Conservation (phyloP, 92 coral and sea anemone genomes). For the Epizoanthus scotinus region DNA sequence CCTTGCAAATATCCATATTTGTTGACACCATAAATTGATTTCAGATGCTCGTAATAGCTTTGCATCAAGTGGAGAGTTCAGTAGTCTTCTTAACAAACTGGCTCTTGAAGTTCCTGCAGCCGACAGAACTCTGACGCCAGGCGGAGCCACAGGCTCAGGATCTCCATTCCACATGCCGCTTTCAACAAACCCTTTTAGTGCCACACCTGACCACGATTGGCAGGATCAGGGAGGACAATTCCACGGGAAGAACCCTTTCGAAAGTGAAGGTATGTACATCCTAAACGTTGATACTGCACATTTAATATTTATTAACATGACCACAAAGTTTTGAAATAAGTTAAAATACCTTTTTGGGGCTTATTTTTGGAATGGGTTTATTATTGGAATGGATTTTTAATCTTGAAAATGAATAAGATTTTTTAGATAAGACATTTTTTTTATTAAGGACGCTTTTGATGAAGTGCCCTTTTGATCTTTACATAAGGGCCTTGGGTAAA, state of each 20-base stretch:
- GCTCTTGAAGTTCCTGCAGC: slow-evolving; percentile 42
- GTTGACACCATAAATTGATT: background rate
- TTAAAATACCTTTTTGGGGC: too few species aligned
- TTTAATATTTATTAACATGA: background rate
- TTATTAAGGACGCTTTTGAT: too few species aligned
- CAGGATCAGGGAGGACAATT: slow-evolving; percentile 1
- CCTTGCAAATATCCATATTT: background rate
- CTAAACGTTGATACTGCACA: background rate
- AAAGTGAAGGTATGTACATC: slow-evolving; percentile 49
- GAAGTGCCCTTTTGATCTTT: too few species aligned
- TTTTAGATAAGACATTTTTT: too few species aligned
- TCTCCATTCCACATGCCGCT: slow-evolving; percentile 1
- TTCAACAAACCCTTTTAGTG: slow-evolving; percentile 20
- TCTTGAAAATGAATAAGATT: too few species aligned
- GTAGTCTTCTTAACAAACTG: slow-evolving; percentile 31
- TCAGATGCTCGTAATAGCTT: slow-evolving; percentile 21
- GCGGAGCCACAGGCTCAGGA: slow-evolving; percentile 31
- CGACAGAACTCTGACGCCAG: slow-evolving; percentile 71
- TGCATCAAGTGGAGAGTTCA: slow-evolving; percentile 43
- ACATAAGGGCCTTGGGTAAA: too few species aligned
- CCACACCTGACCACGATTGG: slow-evolving; percentile 38
- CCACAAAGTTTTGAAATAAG: too few species aligned
- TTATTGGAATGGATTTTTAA: too few species aligned
- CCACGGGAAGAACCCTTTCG: slow-evolving; percentile 53
- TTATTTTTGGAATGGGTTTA: too few species aligned